A percentile compares a stretch with the other conserved stretches of the same genome.
Evolutionary conservation across 2,113 vertebrate species (phyloP).

Genomic region (Sinocyclocheilus anophthalmus): DNA sequence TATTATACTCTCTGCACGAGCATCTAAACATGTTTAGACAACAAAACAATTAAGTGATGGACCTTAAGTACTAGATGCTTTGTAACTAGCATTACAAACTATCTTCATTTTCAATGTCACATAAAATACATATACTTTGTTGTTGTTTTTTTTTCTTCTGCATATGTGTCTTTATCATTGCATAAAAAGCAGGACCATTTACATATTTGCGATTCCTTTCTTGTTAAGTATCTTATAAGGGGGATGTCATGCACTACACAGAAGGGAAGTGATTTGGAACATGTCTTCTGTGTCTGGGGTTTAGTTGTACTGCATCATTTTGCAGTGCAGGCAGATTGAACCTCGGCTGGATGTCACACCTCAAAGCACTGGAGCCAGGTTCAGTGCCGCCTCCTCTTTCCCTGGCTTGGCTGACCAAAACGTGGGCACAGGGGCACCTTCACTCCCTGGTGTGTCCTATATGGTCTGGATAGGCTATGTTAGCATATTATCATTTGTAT

Average conservation of each 20-base stretch:
- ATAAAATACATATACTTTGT: background rate
- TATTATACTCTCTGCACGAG: background rate
- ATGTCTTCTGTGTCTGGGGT: conserved; percentile 16
- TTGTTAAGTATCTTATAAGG: background rate
- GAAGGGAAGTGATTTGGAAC: conserved; percentile 25
- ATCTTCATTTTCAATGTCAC: background rate
- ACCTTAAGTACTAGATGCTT: no score
- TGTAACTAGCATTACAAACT: background rate
- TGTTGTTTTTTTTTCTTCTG: no score
- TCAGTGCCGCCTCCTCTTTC: conserved; percentile 39
- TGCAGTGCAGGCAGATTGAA: conserved; percentile 58
- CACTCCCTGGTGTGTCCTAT: conserved; percentile 19
- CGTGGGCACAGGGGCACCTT: conserved; percentile 49
- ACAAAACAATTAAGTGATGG: background rate
- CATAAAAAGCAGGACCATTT: background rate
- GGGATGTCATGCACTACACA: background rate
- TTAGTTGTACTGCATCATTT: conserved; percentile 19
- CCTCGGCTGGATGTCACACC: conserved; percentile 53
- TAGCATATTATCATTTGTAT: conserved; percentile 14
- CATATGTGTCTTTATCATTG: background rate
- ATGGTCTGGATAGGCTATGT: conserved; percentile 2
- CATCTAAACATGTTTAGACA: background rate
- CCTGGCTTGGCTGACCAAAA: conserved; percentile 32
- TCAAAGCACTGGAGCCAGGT: conserved; percentile 40
- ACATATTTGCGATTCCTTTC: background rate